phyloP scores from a whole-genome alignment of 2,888 invertebrate species.

The Chydorus sphaericus region DNA sequence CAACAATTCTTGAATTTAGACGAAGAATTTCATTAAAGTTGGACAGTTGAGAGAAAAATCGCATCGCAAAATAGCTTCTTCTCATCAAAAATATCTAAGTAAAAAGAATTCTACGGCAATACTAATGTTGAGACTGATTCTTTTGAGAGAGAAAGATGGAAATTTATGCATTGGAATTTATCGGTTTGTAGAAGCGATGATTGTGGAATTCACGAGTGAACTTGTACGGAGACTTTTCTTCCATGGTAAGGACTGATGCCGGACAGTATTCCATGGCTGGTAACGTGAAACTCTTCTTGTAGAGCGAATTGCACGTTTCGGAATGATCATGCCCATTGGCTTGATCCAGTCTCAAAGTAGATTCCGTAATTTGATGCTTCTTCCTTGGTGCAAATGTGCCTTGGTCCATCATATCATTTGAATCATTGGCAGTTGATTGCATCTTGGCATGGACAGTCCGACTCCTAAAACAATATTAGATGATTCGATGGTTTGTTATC shows the following conservation, averaged over 20 bases:
- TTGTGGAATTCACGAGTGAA: constrained; percentile 6
- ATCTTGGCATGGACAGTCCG: neutral
- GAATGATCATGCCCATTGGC: neutral
- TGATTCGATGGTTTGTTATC: too few species aligned
- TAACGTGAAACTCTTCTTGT: constrained; percentile 11
- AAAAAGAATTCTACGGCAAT: too few species aligned
- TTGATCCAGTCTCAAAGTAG: neutral
- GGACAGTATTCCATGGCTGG: constrained; percentile 10
- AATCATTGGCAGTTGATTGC: neutral
- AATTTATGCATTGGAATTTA: too few species aligned
- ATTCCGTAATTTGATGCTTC: neutral
- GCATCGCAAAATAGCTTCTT: too few species aligned
- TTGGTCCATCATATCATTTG: neutral
- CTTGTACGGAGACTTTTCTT: constrained; percentile 2
- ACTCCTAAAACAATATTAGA: too few species aligned
- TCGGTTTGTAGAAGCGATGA: constrained; percentile 14
- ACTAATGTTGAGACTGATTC: too few species aligned
- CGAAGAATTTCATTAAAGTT: too few species aligned
- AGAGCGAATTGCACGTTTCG: neutral
- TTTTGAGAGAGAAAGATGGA: too few species aligned
- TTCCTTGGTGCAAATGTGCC: neutral
- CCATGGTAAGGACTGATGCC: constrained; percentile 1
- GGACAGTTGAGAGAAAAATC: too few species aligned
- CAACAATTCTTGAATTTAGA: too few species aligned
- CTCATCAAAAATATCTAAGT: too few species aligned